phyloP scores from a whole-genome alignment of 1,140 invertebrate species.

The Scaptomyza hsui region DNA sequence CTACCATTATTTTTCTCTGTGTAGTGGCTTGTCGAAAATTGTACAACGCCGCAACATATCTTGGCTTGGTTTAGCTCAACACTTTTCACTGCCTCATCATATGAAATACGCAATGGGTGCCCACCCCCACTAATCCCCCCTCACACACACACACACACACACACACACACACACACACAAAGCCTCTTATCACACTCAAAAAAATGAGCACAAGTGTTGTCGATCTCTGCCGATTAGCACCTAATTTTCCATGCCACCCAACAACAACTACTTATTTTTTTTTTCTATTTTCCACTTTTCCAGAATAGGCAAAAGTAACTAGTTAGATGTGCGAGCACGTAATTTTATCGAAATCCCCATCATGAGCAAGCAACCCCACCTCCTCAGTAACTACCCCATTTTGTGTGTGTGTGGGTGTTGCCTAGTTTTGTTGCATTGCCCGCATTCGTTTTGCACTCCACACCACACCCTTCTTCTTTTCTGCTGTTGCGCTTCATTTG shows the following conservation, averaged over 20 bases:
- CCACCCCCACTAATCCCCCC: too few relatives aligned
- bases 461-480: too few relatives aligned
- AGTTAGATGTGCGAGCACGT: conserved; percentile 6
- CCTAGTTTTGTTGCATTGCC: conserved; percentile 9
- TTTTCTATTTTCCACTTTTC: conserved; percentile 1
- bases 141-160: too few relatives aligned
- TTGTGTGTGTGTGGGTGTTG: not conserved
- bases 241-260: not conserved
- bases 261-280: conserved; percentile 4
- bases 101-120: conserved; percentile 20
- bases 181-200: too few relatives aligned
- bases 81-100: conserved; percentile 28
- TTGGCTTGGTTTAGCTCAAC: conserved; percentile 1
- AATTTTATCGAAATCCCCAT: not conserved
- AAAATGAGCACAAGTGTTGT: not conserved
- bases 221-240: conserved; percentile 6
- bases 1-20: conserved; percentile 5
- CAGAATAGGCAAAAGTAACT: conserved; percentile 8
- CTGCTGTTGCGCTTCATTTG: conserved; percentile 2
- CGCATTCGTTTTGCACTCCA: conserved; percentile 5
- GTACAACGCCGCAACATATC: not conserved
- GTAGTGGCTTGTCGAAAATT: conserved; percentile 25
- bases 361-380: too few relatives aligned
- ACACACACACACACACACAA: too few relatives aligned
- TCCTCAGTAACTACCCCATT: too few relatives aligned